Evolutionary conservation across 2,797 vertebrate genomes (phyloP).

Genomic region (Pampus argenteus): DNA sequence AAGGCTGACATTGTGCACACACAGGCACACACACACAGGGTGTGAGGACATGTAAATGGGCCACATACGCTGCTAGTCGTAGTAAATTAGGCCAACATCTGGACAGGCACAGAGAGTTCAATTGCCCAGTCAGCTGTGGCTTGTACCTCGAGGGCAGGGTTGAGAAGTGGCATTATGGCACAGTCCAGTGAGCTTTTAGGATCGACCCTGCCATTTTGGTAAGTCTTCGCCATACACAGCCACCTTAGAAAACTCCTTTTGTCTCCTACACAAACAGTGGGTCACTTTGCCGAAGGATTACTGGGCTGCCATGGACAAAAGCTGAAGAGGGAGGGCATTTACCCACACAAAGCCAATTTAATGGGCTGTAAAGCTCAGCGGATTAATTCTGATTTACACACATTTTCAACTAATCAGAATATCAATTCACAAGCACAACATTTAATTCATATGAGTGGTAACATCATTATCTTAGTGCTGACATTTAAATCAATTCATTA

Average conservation of each 20-base stretch:
- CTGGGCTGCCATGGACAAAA: slow-evolving; percentile 46
- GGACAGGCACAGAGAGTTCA: slow-evolving; percentile 73
- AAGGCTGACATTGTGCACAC: slow-evolving; percentile 55
- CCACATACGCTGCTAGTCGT: slow-evolving; percentile 77
- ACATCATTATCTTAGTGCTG: slow-evolving; percentile 16
- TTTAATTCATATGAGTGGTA: slow-evolving; percentile 18
- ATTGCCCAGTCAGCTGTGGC: slow-evolving; percentile 78
- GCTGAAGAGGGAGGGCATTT: slow-evolving; percentile 17
- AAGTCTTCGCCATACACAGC: slow-evolving; percentile 43
- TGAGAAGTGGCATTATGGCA: slow-evolving; percentile 59
- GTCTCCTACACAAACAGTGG: slow-evolving; percentile 46
- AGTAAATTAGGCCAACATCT: slow-evolving; percentile 86
- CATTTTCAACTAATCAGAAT: slow-evolving; percentile 31
- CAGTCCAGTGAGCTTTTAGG: slow-evolving; percentile 60
- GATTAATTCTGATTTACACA: slow-evolving; percentile 39
- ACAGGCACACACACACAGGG: slow-evolving; percentile 56
- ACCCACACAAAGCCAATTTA: slow-evolving; percentile 43
- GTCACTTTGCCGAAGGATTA: slow-evolving; percentile 46
- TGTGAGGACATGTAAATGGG: slow-evolving; percentile 73
- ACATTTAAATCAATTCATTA: slow-evolving; percentile 35
- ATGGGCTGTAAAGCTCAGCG: slow-evolving; percentile 19
- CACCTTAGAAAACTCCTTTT: slow-evolving; percentile 42
- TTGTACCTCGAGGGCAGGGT: slow-evolving; percentile 67
- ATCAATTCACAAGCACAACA: slow-evolving; percentile 25
- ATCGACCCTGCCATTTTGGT: slow-evolving; percentile 46